Conservation (phyloP, 2,888 invertebrate species). For the Mimas tiliae region DNA sequence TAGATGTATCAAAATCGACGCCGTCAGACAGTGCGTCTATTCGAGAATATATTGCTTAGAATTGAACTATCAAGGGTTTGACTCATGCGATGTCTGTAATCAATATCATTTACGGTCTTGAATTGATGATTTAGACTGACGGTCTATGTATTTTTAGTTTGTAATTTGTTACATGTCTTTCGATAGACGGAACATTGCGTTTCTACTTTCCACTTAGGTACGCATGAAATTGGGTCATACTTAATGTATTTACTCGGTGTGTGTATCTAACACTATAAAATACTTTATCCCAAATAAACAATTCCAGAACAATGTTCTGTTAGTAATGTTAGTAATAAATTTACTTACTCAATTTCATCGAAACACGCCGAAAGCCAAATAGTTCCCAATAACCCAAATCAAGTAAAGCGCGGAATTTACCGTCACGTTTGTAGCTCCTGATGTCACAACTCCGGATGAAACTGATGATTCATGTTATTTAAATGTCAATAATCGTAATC, state of each 20-base stretch:
- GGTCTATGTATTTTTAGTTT: conserved; percentile 8
- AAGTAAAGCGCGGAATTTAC: neutral
- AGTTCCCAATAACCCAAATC: neutral
- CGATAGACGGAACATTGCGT: neutral
- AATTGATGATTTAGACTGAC: conserved; percentile 6
- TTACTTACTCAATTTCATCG: neutral
- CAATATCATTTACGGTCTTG: conserved; percentile 20
- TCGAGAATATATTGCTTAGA: conserved; percentile 27
- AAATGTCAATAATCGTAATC: conserved; percentile 26
- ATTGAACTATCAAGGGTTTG: conserved; percentile 27
- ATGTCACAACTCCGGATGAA: conserved; percentile 14
- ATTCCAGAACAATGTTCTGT: neutral
- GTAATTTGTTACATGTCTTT: neutral
- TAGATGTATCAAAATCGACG: conserved; percentile 23
- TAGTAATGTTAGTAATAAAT: neutral
- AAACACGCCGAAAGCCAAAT: neutral
- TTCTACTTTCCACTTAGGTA: neutral
- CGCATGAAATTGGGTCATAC: neutral
- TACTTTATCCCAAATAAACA: neutral
- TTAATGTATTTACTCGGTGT: neutral
- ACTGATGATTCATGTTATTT: conserved; percentile 19
- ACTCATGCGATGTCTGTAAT: conserved; percentile 26
- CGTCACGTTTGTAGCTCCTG: neutral
- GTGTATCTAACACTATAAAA: neutral
- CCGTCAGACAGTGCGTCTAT: conserved; percentile 23